Evolutionary conservation across 2,113 vertebrate genomes (phyloP), one percentile per base, ranked within the genome.

Genomic region (Pionites leucogaster): DNA sequence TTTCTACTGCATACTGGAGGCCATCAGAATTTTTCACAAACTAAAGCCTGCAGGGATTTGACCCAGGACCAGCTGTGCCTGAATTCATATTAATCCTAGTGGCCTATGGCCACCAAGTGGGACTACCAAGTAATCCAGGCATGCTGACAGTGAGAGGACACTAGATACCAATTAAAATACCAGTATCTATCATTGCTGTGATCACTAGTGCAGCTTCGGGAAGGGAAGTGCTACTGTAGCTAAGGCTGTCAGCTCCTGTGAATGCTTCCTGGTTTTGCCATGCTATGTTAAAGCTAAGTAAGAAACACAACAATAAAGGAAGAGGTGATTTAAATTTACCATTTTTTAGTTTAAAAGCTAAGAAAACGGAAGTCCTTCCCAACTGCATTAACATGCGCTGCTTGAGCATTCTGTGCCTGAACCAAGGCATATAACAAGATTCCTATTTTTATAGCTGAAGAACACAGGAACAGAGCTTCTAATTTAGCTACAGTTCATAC

Each of bases 381-480:
- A 83, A 37, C 42, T 68, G 39, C n/a, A 28, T 37, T 81, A 67
- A 91, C 77, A 57, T 39, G 37, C 50, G 80, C 60, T 52, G 35
- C 42, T 86, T n/a, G 4, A 82, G 65, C 62, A 50, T 92, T 92
- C 29, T 84, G 69, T 81, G 68, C 55, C 39, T 83, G 86, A 94
- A 88, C 12, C 29, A 77, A 83, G 46, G 72, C 81, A 75, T 52
- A 22, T 17, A 88, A 70, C 49, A 88, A 89, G 89, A 47, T 86
- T 24, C 25, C 62, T 95, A 77, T 92, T 95, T 96, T 96, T 92
- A 71, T 39, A 92, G 55, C 71, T 82, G 86, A 94, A 78, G 39
- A 74, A 92, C 65, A 84, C 35, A 82, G 64, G 86, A 94, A 92
- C 39, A 89, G 52, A 91, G 41, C 64, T 92, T 90, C 91, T 88